A percentile compares a stretch with the other conserved stretches of the same genome.
These are phyloP conservation scores for Drosophila subpulchrella DNA, from an alignment of 1,140 invertebrate genomes.

Conservation along the genomic window DNA sequence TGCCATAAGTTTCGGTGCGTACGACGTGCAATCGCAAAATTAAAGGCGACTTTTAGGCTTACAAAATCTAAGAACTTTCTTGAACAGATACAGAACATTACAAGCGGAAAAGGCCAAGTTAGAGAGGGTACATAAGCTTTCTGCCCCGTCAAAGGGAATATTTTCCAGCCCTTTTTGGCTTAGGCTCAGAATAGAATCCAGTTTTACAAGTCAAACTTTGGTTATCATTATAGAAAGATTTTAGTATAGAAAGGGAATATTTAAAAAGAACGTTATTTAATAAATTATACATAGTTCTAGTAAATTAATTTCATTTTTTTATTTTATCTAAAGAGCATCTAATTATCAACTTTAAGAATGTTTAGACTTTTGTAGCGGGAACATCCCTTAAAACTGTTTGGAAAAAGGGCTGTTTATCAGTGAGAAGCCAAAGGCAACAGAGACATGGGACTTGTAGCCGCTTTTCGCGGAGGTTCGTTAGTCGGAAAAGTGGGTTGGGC, in stretches of 20 bases:
- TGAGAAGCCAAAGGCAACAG: slow-evolving; percentile 45
- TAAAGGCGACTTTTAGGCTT: slow-evolving; percentile 65
- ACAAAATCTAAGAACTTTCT: slow-evolving; percentile 54
- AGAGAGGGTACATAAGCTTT: slow-evolving; percentile 22
- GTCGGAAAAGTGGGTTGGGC: neutral
- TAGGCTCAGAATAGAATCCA: neutral
- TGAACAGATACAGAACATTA: slow-evolving; percentile 43
- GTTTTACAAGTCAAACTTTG: too few species aligned
- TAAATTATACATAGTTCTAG: neutral
- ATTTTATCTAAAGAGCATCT: slow-evolving; percentile 27
- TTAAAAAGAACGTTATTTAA: neutral
- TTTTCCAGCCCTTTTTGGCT: neutral
- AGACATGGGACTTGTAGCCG: slow-evolving; percentile 23
- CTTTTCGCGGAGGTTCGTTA: neutral
- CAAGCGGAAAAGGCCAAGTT: neutral
- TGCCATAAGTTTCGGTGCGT: slow-evolving; percentile 70
- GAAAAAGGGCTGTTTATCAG: slow-evolving; percentile 51
- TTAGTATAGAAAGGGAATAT: neutral
- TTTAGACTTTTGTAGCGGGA: slow-evolving; percentile 11
- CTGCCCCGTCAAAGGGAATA: neutral
- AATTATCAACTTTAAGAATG: slow-evolving; percentile 14
- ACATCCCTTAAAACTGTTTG: neutral
- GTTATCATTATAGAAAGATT: neutral
- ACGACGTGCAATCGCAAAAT: slow-evolving; percentile 52
- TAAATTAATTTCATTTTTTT: too few species aligned